Base-by-base conservation (phyloP, 1,140 invertebrate genomes). In the Trypoxylus dichotomus region DNA sequence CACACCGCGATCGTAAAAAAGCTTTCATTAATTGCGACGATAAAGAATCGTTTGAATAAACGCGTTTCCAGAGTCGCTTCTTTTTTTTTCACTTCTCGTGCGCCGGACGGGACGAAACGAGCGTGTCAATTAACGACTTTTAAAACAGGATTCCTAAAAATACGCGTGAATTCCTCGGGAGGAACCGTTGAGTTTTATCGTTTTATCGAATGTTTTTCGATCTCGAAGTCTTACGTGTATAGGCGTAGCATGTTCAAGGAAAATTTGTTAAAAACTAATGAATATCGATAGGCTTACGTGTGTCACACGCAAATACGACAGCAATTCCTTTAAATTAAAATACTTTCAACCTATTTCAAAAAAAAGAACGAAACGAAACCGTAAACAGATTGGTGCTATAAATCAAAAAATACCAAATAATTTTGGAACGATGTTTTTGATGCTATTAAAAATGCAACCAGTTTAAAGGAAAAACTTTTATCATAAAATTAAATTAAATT, bases 81-180 rank as follows among this genome's bases (percentile, higher is more conserved):
- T 68, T 68, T 24, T 37, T 37, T 37, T 8, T 37, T n/a, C n/a
- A n/a, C 32, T 37, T 2, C 10, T 8, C 13, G 47, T 58, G n/a
- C n/a, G n/a, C 21, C 47, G 15, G 47, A 58, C 47, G 47, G 47
- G 19, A 27, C 8, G 60, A 24, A 27, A 29, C 60, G 6, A 68
- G 19, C 11, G 21, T 27, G 19, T 68, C 24, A 68, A 68, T 68
- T 68, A 29, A 68, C 27, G 60, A 29, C 60, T 68, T 68, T 68
- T 68, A 29, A 68, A 25, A 68, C 60, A 29, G 60, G 60, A 68
- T 68, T 68, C 60, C 21, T 68, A 68, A 68, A 68, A 68, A 68
- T 68, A 68, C 24, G 24, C 27, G 24, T 25, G 19, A 68, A 68
- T 68, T 68, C 60, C 60, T 68, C 3, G 32, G 32, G 32, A 19